phyloP scores from a whole-genome alignment of 1,140 invertebrate genomes.

The Nephila pilipes region DNA sequence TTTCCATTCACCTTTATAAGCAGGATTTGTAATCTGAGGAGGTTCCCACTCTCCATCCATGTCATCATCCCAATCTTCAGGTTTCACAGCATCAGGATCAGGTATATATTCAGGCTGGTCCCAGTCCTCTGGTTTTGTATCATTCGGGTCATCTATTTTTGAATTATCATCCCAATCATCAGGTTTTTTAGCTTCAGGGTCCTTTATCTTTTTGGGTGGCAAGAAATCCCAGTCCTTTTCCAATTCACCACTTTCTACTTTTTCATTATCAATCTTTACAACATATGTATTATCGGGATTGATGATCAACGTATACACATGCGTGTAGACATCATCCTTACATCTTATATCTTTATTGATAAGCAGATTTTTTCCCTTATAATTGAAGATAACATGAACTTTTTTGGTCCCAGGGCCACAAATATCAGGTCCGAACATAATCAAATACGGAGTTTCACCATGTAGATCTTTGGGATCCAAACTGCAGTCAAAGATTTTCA shows the following conservation, averaged over 20 bases:
- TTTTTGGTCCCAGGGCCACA: constrained; percentile 99
- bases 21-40: constrained; percentile 89
- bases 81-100: constrained; percentile 98
- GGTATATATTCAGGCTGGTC: constrained; percentile 99
- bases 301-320: constrained; percentile 97
- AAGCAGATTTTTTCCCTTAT: constrained; percentile 98
- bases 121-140: constrained; percentile 92
- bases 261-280: constrained; percentile 98
- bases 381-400: constrained; percentile 99
- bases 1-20: constrained; percentile 93
- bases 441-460: constrained; percentile 96
- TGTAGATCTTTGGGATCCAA: constrained; percentile 96
- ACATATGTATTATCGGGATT: constrained; percentile 98
- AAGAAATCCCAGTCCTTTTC: constrained; percentile 99
- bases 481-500: constrained; percentile 96
- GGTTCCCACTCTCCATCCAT: constrained; percentile 99
- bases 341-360: constrained; percentile 93
- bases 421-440: constrained; percentile 99
- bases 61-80: constrained; percentile 99
- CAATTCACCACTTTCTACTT: constrained; percentile 95
- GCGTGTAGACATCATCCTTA: constrained; percentile 98
- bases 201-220: constrained; percentile 97
- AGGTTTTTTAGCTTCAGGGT: constrained; percentile 96
- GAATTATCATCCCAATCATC: constrained; percentile 97
- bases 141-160: constrained; percentile 97